Evolutionary conservation across 2,888 invertebrate genomes (phyloP).

Genomic region (Acronicta alni): DNA sequence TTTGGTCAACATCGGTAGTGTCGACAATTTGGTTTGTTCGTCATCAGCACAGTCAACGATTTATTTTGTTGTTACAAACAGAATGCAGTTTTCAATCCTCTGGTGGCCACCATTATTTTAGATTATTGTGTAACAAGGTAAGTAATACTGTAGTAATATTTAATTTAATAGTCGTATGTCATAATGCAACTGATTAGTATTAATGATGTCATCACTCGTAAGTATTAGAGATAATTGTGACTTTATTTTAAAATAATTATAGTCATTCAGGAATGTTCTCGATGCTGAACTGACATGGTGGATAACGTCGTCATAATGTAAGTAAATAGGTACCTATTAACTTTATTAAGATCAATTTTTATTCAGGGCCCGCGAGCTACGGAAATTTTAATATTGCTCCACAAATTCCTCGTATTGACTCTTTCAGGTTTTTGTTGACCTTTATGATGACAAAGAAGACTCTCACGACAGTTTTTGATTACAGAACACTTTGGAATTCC

Average conservation of each 20-base stretch:
- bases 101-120: slow-evolving; percentile 17
- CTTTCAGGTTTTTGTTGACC: slow-evolving; percentile 47
- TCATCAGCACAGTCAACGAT: slow-evolving; percentile 5
- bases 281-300: slow-evolving; percentile 4
- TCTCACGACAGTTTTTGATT: slow-evolving; percentile 47
- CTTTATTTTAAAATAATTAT: slow-evolving; percentile 12
- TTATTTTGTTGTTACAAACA: background rate
- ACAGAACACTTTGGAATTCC: slow-evolving; percentile 43
- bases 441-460: slow-evolving; percentile 43
- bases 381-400: slow-evolving; percentile 9
- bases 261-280: slow-evolving; percentile 13
- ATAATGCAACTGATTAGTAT: slow-evolving; percentile 32
- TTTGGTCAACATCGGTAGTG: slow-evolving; percentile 5
- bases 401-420: slow-evolving; percentile 30
- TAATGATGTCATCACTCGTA: slow-evolving; percentile 33
- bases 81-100: slow-evolving; percentile 11
- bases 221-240: slow-evolving; percentile 43
- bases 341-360: slow-evolving; percentile 5
- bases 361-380: slow-evolving; percentile 15
- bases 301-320: slow-evolving; percentile 22
- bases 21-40: slow-evolving; percentile 1
- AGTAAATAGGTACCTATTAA: slow-evolving; percentile 27
- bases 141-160: slow-evolving; percentile 35
- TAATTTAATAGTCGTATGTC: slow-evolving; percentile 32
- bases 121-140: slow-evolving; percentile 40